phyloP scores from a whole-genome alignment of 1,140 invertebrate genomes.

The Stegodyphus mimosarum region DNA sequence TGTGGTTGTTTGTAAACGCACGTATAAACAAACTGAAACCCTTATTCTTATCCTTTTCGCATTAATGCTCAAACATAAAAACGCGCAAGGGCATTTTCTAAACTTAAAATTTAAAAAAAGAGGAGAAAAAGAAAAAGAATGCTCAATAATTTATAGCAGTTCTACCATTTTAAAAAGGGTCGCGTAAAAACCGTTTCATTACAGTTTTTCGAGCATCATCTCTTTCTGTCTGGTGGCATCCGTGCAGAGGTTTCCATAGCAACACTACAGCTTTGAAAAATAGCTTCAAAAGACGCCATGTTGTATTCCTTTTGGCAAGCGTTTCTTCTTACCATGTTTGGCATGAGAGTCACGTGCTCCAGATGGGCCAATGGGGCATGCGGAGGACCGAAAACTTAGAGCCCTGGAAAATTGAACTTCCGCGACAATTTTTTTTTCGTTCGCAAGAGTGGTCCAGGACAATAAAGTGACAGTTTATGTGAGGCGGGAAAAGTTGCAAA shows the following conservation, averaged over 20 bases:
- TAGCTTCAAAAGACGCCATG: slow-evolving; percentile 35
- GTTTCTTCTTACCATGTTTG: slow-evolving; percentile 43
- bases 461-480: slow-evolving; percentile 60
- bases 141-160: slow-evolving; percentile 23
- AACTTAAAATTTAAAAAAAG: not conserved
- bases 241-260: slow-evolving; percentile 46
- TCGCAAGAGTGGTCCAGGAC: slow-evolving; percentile 57
- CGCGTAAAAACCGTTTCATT: slow-evolving; percentile 60
- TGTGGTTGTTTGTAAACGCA: slow-evolving; percentile 21
- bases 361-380: slow-evolving; percentile 56
- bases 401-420: slow-evolving; percentile 60
- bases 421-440: slow-evolving; percentile 54
- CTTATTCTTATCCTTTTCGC: not conserved
- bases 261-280: slow-evolving; percentile 54
- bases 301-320: slow-evolving; percentile 51
- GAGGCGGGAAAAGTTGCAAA: slow-evolving; percentile 3
- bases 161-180: not conserved
- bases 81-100: not conserved
- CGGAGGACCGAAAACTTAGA: slow-evolving; percentile 53
- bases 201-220: slow-evolving; percentile 55
- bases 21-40: slow-evolving; percentile 41
- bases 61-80: not conserved
- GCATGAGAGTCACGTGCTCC: slow-evolving; percentile 48
- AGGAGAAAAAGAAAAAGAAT: slow-evolving; percentile 5
- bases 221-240: slow-evolving; percentile 60